Evolutionary conservation across 2,888 invertebrate species (phyloP).

Genomic region (Rutpela maculata): DNA sequence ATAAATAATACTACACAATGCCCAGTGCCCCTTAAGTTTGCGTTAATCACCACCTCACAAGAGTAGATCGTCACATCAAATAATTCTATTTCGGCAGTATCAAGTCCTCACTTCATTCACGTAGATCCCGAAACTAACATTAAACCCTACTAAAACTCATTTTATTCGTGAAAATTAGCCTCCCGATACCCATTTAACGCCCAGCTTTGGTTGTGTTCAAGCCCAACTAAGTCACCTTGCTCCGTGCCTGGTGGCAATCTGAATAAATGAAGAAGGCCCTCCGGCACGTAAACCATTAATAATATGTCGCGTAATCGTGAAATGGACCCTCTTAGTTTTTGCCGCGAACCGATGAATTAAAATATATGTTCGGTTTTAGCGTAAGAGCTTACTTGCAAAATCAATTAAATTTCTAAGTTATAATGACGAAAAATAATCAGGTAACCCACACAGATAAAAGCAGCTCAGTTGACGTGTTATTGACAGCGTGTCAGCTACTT

Average conservation of each 20-base stretch:
- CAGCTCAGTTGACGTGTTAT: too few relatives aligned
- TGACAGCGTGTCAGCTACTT: too few relatives aligned
- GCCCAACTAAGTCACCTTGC: conserved; percentile 1
- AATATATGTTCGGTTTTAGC: background rate
- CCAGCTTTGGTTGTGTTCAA: background rate
- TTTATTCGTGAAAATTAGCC: background rate
- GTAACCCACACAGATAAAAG: too few relatives aligned
- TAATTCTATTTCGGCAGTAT: conserved; percentile 6
- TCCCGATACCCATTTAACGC: background rate
- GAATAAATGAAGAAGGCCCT: background rate
- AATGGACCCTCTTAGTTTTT: background rate
- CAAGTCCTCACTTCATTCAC: conserved; percentile 4
- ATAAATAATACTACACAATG: background rate
- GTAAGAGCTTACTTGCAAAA: too few relatives aligned
- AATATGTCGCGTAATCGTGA: background rate
- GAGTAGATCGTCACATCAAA: background rate
- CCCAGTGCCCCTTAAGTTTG: background rate
- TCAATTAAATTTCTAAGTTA: too few relatives aligned
- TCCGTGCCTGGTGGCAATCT: conserved; percentile 1
- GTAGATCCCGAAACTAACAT: conserved; percentile 1
- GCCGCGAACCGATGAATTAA: background rate
- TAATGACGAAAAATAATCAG: too few relatives aligned
- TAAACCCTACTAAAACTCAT: background rate
- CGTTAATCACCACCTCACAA: background rate
- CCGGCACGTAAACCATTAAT: conserved; percentile 1